Base-by-base conservation (phyloP, 2,797 vertebrate species). In the Tadarida brasiliensis region DNA sequence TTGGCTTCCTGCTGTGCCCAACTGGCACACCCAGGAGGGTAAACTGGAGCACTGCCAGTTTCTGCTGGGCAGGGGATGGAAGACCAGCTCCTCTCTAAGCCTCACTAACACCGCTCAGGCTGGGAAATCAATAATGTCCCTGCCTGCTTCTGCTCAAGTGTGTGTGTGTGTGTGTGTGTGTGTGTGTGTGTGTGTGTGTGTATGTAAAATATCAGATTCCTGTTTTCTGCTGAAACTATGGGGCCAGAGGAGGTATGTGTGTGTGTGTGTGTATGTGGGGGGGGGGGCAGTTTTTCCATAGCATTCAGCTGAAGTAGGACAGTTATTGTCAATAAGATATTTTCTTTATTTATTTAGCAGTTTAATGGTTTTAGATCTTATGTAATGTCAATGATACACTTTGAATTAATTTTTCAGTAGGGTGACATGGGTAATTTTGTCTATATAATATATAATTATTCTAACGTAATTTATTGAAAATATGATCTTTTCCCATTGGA, bases 341-440 rank as follows among this genome's bases (percentile, higher is more conserved):
- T 19, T 33, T 61, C 3, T 61, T 44, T 47, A 26, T 65, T 61
- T 91, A 16, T 49, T 71, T 28, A 20, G 33, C 19, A 73, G 28
- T 63, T 56, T 70, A 71, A 15, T 78, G 61, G n/a, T 39, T 78
- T 77, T 70, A 51, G 61, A 65, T 82, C 16, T 93, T 81, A 44
- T 44, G 11, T 44, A 51, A 85, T 49, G 19, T 57, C 33, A 86
- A 7, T 71, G 20, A 57, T 65, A 5, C 12, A 88, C 76, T 90
- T 51, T 73, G 65, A 90, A 80, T 85, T 49, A 76, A 77, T 71
- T 87, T 95, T 88, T 73, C 54, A 63, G 59, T 82, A 90, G 5
- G 3, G 7, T 67, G 35, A 76, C 28, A 81, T 74, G 51, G 10
- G 8, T 76, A 33, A 59, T 19, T 49, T 35, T 87, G 82, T 39